Evolutionary conservation across 2,113 vertebrate species (phyloP), one percentile per base, ranked within the genome.

Genomic region (Gila orcuttii): DNA sequence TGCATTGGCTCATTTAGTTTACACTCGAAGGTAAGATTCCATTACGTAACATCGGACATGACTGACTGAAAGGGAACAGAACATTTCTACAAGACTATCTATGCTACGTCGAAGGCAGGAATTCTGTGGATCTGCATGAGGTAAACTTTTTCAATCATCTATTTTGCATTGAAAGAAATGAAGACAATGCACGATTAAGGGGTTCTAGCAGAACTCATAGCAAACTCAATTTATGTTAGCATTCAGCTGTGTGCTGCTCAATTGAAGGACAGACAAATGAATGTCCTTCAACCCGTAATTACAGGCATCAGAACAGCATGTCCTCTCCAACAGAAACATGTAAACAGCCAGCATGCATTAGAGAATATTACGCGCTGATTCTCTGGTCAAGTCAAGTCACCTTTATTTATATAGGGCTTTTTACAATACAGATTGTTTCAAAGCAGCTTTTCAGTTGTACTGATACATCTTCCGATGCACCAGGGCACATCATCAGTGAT

Each of bases 241-340:
- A 79, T 79, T 62, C 78, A 42, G 6, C 23, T 17, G 33, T 60
- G 33, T 82, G 74, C 66, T 83, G 74, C 60, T 73, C 82, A 69
- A 86, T 64, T 36, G 79, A 28, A 50, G 57, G 47, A 47, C 25
- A 47, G 33, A 79, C 62, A 86, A 86, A 50, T 84, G 79, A 83
- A 80, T 52, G 45, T 80, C 85, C 59, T 88, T 88, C 82, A 84
- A 57, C 23, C 42, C 17, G 36, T 88, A 88, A 88, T 86, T 86
- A 88, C 82, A 88, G 47, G 42, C 85, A 60, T 60, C 33, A 68
- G 85, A 57, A 86, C 85, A 84, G 47, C 79, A 75, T 47, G 68
- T 88, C 76, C 85, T 42, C 55, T 74, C 69, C 39, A 79, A 74
- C 45, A 45, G 76, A 86, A 60, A 79, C 85, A 59, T 31, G 19